Base-by-base conservation (phyloP, 2,113 vertebrate genomes). In the Platysternon megacephalum region DNA sequence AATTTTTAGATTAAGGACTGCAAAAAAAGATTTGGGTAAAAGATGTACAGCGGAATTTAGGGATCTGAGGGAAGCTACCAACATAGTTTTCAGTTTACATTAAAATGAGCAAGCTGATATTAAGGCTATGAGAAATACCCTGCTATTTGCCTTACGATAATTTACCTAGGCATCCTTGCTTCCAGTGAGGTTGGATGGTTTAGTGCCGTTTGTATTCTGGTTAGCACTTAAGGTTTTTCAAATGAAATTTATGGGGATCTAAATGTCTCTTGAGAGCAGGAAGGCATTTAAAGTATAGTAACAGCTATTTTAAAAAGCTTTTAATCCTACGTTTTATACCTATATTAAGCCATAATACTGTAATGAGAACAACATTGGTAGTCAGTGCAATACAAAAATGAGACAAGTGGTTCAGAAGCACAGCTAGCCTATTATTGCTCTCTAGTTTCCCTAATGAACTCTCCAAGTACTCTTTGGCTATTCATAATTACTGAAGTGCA, bases 401-500 rank as follows among this genome's bases (percentile, higher is more conserved):
- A 48, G 58, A 72, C 46, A 88, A 82, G 72, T 0, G 0, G 61
- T 91, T 46, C 44, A 82, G 74, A 94, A 93, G 85, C 91, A 90
- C 4, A 89, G 53, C 56, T 72, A 46, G n/a, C 78, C 3, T 42
- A 21, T 88, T 84, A 44, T 58, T 83, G 44, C 44, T 39, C 7
- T 93, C 17, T 89, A 1, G 52, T 94, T 94, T 92, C 85, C 86
- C 85, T 94, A 86, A 93, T 90, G 84, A 97, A 87, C 93, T 91
- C 61, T 95, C 42, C 82, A 97, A 96, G 95, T 93, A 26, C 89
- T 82, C 52, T 92, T 88, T 90, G 76, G 79, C 89, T 90, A 83
- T 72, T 85, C 19, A 7, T 92, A 88, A 86, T 89, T 91, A 94
- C 65, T 78, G 53, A 84, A 32, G 51, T 88, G 39, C 85, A 55